Base-by-base conservation (phyloP, 2,113 vertebrate species). In the Ameiurus melas region DNA sequence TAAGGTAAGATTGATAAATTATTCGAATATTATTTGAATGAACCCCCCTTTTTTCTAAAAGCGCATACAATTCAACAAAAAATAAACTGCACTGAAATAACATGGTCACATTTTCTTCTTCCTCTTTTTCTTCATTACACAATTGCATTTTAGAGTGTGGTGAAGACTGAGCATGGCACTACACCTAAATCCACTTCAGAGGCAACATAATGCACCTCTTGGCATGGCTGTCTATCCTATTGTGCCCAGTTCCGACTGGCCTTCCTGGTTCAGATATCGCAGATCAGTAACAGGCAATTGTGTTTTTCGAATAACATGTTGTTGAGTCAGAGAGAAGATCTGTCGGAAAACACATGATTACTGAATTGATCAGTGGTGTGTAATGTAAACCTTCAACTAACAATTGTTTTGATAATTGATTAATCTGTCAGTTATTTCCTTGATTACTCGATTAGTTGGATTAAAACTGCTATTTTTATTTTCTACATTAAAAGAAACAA, bases 251-350 rank as follows among this genome's bases (percentile, higher is more conserved):
- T 57, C 51, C 9, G 30, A 39, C n/a, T 27, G 66, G 30, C 68
- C 51, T 57, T 85, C 68, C 68, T 57, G 78, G 86, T 87, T 57
- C 62, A 81, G 62, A 71, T 87, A 68, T 81, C 78, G 3, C 43
- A 82, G 77, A 82, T 87, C 86, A 81, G 55, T 86, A 62, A 86
- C 55, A 60, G 51, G 10, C 33, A 27, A 60, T 60, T 39, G 20
- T 0, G 33, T 19, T 70, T 68, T 85, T 84, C 22, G 19, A 79
- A 79, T 33, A 64, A 47, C 82, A n/a, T 43, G 83, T 27, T 84
- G 25, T 7, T 68, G 27, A 70, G 16, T 55, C 64, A 51, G 43
- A 55, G 43, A 68, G 5, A 70, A 9, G 80, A 20, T 82, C 33
- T 60, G 33, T 39, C 25, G 27, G 70, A 43, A 77, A 75, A 73